Percentiles rank a stretch among this genome's conserved stretches.
phyloP scores from a whole-genome alignment of 2,113 vertebrate genomes.

The Petrocephalus microphthalmus region DNA sequence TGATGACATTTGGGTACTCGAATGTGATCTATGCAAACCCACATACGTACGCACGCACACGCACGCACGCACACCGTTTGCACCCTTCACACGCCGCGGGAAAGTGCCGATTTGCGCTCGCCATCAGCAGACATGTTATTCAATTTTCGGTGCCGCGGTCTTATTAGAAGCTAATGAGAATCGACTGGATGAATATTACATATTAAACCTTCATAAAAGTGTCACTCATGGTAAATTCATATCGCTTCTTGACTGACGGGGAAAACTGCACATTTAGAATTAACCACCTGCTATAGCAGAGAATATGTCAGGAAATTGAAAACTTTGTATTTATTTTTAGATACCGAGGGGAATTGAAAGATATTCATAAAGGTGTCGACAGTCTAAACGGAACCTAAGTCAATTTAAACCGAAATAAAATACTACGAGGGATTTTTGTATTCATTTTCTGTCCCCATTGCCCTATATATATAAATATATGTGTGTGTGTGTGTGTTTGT shows the following conservation, averaged over 20 bases:
- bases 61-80: not conserved
- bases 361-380: not conserved
- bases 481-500: not conserved
- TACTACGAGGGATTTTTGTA: not conserved
- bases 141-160: not conserved
- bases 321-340: not conserved
- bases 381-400: not conserved
- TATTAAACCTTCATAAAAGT: conserved; percentile 25
- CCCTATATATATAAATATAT: not conserved
- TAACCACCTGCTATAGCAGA: conserved; percentile 14
- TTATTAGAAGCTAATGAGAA: conserved; percentile 18
- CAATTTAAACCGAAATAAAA: not conserved
- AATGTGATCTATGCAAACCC: no score
- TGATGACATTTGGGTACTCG: no score
- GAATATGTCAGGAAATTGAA: not conserved
- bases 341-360: not conserved
- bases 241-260: conserved; percentile 15
- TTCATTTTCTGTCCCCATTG: not conserved
- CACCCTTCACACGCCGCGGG: not conserved
- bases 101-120: not conserved
- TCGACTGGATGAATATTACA: conserved; percentile 17
- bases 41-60: no score
- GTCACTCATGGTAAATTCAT: conserved; percentile 20
- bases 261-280: not conserved
- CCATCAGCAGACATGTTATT: conserved; percentile 7